Evolutionary conservation across 1,140 invertebrate genomes (phyloP), one percentile per base, ranked within the genome.

Genomic region (Scaptomyza hsui): DNA sequence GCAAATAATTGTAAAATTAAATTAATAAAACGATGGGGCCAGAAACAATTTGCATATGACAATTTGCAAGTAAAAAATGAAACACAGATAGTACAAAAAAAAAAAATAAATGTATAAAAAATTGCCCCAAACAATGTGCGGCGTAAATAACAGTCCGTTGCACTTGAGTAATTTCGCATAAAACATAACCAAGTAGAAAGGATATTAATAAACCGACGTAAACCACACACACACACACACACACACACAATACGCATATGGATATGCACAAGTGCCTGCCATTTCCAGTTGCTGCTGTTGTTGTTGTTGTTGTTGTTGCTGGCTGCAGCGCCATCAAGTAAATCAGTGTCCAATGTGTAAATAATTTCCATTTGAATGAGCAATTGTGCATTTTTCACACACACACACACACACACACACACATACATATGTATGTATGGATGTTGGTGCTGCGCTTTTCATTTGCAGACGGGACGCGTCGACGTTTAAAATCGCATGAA

Each of bases 351-450:
- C 82, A 88, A 88, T 88, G 82, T 89, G 89, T 90, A 90, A 90
- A 90, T 90, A 90, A 90, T 90, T 90, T 90, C 89, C 89, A 90
- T 89, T 82, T 80, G 77, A 89, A 89, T 90, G 83, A 86, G 79
- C 89, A 90, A 89, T 88, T 88, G 82, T 88, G 82, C 88, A 90
- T 88, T 85, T 86, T 79, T 71, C 78, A 73, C 49, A 78, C 61
- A 69, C 56, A 64, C 45, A 69, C 63, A 49, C 49, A 49, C 49
- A 15, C 19, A 44, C 42, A 72, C 32, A 49, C 26, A 45, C 10
- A 52, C 16, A 65, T 51, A 57, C 12, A 16, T 24, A 56, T 10
- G 16, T 10, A 24, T 35, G 32, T 32, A 39, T 57, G n/a, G n/a
- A n/a, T n/a, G n/a, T n/a, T n/a, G 56, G 18, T 64, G 57, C 57